Evolutionary conservation across 1,140 invertebrate genomes (phyloP).

Genomic region (Drosophila serrata): DNA sequence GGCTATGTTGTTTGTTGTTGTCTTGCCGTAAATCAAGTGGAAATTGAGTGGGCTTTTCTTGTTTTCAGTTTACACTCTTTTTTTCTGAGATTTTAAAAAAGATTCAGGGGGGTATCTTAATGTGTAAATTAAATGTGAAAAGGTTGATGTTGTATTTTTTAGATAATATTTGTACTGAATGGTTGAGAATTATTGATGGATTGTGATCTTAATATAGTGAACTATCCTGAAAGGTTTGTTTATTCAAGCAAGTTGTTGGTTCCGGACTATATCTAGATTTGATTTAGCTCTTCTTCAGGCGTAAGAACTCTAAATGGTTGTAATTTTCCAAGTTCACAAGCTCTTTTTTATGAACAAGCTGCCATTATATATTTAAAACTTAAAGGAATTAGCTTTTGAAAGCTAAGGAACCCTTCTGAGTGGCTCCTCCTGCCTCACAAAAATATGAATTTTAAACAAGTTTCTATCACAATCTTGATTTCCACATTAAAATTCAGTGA

Average conservation of each 20-base stretch:
- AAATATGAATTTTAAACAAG: not conserved
- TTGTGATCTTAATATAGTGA: too few relatives aligned
- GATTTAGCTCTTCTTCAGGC: not conserved
- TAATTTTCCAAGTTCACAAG: not conserved
- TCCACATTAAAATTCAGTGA: not conserved
- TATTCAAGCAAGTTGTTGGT: not conserved
- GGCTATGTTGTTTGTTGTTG: conserved; percentile 1
- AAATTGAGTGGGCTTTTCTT: conserved; percentile 12
- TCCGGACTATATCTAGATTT: not conserved
- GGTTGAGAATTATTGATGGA: not conserved
- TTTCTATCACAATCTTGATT: not conserved
- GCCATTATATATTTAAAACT: not conserved
- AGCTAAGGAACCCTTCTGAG: not conserved
- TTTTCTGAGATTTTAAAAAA: not conserved
- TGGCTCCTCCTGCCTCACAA: not conserved
- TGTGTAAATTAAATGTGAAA: not conserved
- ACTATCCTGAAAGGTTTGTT: not conserved
- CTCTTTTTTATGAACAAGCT: not conserved
- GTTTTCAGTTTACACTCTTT: not conserved
- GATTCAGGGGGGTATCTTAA: not conserved
- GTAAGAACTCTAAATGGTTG: not conserved
- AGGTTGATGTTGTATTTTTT: not conserved
- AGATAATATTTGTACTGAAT: not conserved
- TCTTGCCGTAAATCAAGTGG: conserved; percentile 22
- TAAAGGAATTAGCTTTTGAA: not conserved